Evolutionary conservation across 2,888 invertebrate species (phyloP).

Genomic region (Lycophotia porphyrea): DNA sequence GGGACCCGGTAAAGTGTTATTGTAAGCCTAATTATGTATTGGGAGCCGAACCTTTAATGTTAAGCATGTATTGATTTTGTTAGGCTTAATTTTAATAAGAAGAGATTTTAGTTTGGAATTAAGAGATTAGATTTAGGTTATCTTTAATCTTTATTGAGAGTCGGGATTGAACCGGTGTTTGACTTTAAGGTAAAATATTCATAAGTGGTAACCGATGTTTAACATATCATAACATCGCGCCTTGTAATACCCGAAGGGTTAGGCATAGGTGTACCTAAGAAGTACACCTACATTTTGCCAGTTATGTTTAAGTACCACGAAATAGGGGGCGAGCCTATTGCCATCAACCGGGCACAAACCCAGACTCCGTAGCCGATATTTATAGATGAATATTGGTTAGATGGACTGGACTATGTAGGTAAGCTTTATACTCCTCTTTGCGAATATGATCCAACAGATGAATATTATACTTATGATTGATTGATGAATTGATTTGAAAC

Average conservation of each 20-base stretch:
- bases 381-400: neutral
- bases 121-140: conserved; percentile 52
- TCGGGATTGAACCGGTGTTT: conserved; percentile 20
- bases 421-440: too few species aligned
- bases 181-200: conserved; percentile 12
- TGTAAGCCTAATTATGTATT: conserved; percentile 64
- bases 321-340: too few species aligned
- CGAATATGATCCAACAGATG: neutral
- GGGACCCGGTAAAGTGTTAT: conserved; percentile 70
- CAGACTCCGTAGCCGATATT: conserved; percentile 22
- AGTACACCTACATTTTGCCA: too few species aligned
- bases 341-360: too few species aligned
- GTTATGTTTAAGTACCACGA: too few species aligned
- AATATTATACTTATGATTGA: neutral
- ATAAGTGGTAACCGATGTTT: conserved; percentile 15
- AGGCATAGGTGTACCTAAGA: too few species aligned
- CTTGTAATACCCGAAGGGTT: too few species aligned
- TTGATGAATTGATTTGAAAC: too few species aligned
- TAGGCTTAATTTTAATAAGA: conserved; percentile 56
- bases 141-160: conserved; percentile 26
- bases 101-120: conserved; percentile 48
- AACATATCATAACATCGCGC: too few species aligned
- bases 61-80: conserved; percentile 49
- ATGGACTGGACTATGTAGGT: neutral
- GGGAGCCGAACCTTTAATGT: conserved; percentile 41